Evolutionary conservation across 2,797 vertebrate genomes (phyloP), one percentile per base, ranked within the genome.

Genomic region (Serranus cabrilla): DNA sequence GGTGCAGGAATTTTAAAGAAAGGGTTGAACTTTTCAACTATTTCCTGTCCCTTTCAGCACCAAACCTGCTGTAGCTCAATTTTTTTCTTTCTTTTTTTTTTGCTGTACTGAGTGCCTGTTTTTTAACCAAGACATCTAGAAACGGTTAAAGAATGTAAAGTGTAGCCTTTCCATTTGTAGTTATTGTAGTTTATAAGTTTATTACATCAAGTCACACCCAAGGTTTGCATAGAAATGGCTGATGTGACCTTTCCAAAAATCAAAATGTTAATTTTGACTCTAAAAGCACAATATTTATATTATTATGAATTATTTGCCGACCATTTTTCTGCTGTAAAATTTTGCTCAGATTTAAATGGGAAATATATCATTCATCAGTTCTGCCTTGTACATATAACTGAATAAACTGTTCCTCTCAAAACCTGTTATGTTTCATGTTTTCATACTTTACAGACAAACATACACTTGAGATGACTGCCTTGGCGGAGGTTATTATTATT

Each of bases 231-330:
- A 51, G 9, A 70, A 54, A 76, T 55, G 7, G 5, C 21, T 71
- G 14, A 70, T 14, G 7, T 45, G n/a, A 60, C 25, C 49, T 62
- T 51, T 63, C 45, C 23, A 60, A 66, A 23, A 69, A 52, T 50
- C 12, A 12, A 61, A 76, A 62, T 50, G 11, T 70, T 80, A 7
- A 57, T 78, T 88, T 77, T 65, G 31, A 87, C 23, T 34, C 63
- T 55, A 74, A 87, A 93, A 93, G 90, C 91, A 92, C 93, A 90
- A 90, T 73, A 74, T 31, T 56, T 70, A 47, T 62, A 72, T 59
- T 46, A 16, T 58, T 49, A 54, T 7, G 65, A 66, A 45, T 59
- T 2, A 0, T 69, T 71, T 71, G 66, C 65, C 54, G 59, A 10
- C 39, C 67, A 86, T 77, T 72, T 66, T 27, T 76, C 69, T 67